A percentile compares a stretch with the other conserved stretches of the same genome.
phyloP scores from a whole-genome alignment of 2,888 invertebrate species.

The Calliopum simillimum region DNA sequence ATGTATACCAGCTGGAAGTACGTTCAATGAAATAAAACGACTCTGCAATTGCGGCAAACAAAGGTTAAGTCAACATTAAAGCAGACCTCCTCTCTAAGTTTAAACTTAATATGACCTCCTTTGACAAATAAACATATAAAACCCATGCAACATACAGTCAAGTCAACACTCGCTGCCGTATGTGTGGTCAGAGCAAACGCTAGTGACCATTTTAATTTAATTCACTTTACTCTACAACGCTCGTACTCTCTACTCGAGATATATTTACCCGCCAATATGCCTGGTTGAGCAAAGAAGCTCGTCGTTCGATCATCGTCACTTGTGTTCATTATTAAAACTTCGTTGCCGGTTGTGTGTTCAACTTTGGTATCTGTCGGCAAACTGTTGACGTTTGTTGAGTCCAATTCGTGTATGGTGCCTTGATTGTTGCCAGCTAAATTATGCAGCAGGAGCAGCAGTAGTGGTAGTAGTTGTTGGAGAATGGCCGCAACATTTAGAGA shows the following conservation, averaged over 20 bases:
- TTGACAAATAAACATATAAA: too few species aligned
- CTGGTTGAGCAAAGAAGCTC: slow-evolving; percentile 95
- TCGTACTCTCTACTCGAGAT: background rate
- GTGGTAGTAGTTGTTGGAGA: too few species aligned
- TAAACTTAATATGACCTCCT: too few species aligned
- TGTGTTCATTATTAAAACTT: slow-evolving; percentile 84
- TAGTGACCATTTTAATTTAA: too few species aligned
- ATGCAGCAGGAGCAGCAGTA: background rate
- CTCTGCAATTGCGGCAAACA: too few species aligned
- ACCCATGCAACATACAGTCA: too few species aligned
- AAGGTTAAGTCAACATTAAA: too few species aligned
- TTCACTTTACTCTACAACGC: too few species aligned
- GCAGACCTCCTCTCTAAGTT: too few species aligned
- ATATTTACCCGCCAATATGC: slow-evolving; percentile 87
- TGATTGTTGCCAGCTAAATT: slow-evolving; percentile 56
- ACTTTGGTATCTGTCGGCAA: slow-evolving; percentile 64
- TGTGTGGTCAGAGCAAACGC: too few species aligned
- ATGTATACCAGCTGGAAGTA: too few species aligned
- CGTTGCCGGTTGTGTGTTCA: slow-evolving; percentile 70
- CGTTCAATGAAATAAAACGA: background rate
- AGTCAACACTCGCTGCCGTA: background rate
- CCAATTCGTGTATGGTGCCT: slow-evolving; percentile 61
- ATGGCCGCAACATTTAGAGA: too few species aligned
- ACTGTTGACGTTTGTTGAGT: slow-evolving; percentile 62
- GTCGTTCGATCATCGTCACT: slow-evolving; percentile 86